Evolutionary conservation across 2,113 vertebrate genomes (phyloP).

Genomic region (Petroica traversi): DNA sequence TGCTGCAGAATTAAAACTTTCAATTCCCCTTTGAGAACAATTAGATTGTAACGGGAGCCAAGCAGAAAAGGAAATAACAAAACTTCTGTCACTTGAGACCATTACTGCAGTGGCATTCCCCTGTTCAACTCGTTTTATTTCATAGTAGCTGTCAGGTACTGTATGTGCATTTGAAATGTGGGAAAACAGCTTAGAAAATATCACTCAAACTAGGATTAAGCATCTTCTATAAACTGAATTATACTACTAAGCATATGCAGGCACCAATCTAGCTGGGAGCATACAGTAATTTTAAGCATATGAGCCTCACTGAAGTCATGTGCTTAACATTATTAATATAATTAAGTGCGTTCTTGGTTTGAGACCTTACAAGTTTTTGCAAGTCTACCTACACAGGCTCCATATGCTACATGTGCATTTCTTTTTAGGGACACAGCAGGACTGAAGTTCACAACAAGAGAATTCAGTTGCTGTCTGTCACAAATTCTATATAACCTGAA

Average conservation of each 20-base stretch:
- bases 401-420: background rate
- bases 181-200: constrained; percentile 25
- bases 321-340: background rate
- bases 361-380: constrained; percentile 25
- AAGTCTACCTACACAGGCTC: background rate
- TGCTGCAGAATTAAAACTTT: background rate
- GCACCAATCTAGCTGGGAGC: background rate
- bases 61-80: background rate
- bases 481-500: background rate
- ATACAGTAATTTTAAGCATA: constrained; percentile 17
- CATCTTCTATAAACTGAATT: constrained; percentile 7
- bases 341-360: constrained; percentile 4
- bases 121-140: background rate
- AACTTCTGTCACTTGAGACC: background rate
- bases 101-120: background rate
- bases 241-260: background rate
- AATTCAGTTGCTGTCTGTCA: background rate
- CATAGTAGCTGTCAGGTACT: constrained; percentile 6
- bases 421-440: background rate
- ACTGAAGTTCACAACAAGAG: background rate
- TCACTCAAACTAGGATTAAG: constrained; percentile 5
- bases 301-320: constrained; percentile 1
- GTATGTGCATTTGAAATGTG: constrained; percentile 32
- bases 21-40: background rate
- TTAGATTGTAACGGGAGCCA: background rate